Percentiles rank a stretch among this genome's conserved stretches.
Conservation (phyloP, 2,113 vertebrate genomes). For the Cyphomyrus discorhynchus region DNA sequence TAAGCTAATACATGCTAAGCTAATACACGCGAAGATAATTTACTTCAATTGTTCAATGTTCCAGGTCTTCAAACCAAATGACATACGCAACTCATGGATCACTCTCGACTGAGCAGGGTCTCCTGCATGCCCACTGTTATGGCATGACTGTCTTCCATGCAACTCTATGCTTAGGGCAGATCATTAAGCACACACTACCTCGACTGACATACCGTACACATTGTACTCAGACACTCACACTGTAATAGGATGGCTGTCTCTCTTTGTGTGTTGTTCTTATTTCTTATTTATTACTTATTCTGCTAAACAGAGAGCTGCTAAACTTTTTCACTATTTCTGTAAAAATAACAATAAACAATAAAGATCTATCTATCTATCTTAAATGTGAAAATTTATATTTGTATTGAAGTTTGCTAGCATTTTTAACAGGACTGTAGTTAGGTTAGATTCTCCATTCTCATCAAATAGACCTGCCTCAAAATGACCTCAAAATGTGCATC, state of each 20-base stretch:
- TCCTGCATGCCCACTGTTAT: neutral
- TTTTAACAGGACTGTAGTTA: neutral
- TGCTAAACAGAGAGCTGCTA: too few relatives aligned
- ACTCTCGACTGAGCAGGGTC: neutral
- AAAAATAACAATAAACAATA: too few relatives aligned
- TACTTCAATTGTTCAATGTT: neutral
- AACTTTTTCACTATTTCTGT: too few relatives aligned
- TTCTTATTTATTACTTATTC: too few relatives aligned
- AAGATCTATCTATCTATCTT: too few relatives aligned
- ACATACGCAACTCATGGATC: neutral
- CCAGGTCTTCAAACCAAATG: neutral
- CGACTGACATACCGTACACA: too few relatives aligned
- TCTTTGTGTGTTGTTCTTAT: too few relatives aligned
- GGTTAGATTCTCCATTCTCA: neutral
- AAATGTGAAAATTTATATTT: neutral
- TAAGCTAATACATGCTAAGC: neutral
- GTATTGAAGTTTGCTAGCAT: too few relatives aligned
- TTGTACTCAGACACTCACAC: too few relatives aligned
- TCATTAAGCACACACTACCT: too few relatives aligned
- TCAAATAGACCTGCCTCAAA: neutral
- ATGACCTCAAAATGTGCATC: neutral
- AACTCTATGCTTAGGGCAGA: too few relatives aligned
- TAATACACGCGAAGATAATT: neutral
- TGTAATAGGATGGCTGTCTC: too few relatives aligned
- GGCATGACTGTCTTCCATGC: neutral